Base-by-base conservation (phyloP, 2,113 vertebrate genomes). In the Tachycineta bicolor region DNA sequence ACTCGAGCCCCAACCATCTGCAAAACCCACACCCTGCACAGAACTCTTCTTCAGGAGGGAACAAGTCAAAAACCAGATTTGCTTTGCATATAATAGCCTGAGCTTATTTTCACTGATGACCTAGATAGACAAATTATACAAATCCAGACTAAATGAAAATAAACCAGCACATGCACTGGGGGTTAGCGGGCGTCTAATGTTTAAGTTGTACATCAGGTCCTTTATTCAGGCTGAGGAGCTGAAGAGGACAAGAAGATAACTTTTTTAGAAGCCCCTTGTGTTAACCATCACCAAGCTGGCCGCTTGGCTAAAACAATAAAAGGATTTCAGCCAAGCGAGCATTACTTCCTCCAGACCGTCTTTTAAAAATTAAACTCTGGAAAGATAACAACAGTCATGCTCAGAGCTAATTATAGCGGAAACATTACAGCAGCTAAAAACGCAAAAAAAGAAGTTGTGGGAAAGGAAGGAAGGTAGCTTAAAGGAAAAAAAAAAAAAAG, bases 291-390 rank as follows among this genome's bases (percentile, higher is more conserved):
- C 80, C 33, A 59, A 53, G 46, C 55, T 69, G 75, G 41, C 41
- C 21, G 9, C 71, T 88, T 5, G 2, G 74, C 67, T 74, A n/a
- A 84, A 96, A 96, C 90, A 95, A 96, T 95, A 88, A 84, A 92
- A 80, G 87, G 75, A 96, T 91, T 87, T 90, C 80, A 95, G 95
- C 91, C 96, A 96, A 96, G 90, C 1, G 3, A 93, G 64, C 91
- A 92, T 89, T 83, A 85, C 90, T 97, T 97, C 93, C 97, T 94
- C 79, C 71, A 80, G 44, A 75, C n/a, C 0, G 13, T 83, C 89
- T 84, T 92, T 91, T 92, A 93, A 92, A 94, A 91, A 94, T 97
- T 94, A 87, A 95, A 92, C 91, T 75, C 88, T 3, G 13, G 78
- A 67, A 87, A 96, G 92, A 93, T 87, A 94, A 94, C 74, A 78